A percentile compares a stretch with the other conserved stretches of the same genome.
phyloP scores from a whole-genome alignment of 2,888 invertebrate genomes.

The Aphidius colemani region DNA sequence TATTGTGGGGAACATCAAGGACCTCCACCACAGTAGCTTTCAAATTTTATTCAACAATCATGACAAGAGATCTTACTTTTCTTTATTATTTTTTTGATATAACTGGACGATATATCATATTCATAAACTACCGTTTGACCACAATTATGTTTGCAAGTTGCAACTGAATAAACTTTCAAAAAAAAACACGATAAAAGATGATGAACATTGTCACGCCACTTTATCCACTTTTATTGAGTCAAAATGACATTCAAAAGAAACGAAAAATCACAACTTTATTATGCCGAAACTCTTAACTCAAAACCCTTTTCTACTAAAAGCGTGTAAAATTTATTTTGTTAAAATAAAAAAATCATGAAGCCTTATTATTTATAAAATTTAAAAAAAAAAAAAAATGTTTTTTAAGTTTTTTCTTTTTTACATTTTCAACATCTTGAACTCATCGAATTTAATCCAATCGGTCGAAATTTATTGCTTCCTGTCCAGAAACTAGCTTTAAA shows the following conservation, averaged over 20 bases:
- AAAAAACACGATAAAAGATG: slow-evolving; percentile 4
- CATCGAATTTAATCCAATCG: slow-evolving; percentile 7
- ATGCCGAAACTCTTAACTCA: slow-evolving; percentile 34
- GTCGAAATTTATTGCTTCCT: slow-evolving; percentile 36
- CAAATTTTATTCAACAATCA: too few relatives aligned
- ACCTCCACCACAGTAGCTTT: too few relatives aligned
- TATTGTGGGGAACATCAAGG: slow-evolving; percentile 9
- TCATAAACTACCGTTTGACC: background rate
- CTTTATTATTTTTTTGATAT: background rate
- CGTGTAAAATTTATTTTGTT: background rate
- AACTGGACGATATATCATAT: slow-evolving; percentile 26
- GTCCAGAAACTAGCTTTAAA: slow-evolving; percentile 9
- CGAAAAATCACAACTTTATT: background rate
- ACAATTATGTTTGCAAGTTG: background rate
- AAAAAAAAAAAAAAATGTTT: background rate
- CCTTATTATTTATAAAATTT: background rate
- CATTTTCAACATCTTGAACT: too few relatives aligned
- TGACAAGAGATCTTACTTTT: too few relatives aligned
- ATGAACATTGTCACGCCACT: slow-evolving; percentile 9
- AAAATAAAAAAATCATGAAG: background rate
- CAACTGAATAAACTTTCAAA: background rate
- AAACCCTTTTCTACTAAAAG: slow-evolving; percentile 33
- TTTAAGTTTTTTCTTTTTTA: slow-evolving; percentile 2
- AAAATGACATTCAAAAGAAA: slow-evolving; percentile 15
- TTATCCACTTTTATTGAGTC: slow-evolving; percentile 11